phyloP scores from a whole-genome alignment of 2,888 invertebrate species.

The Melieria picta region DNA sequence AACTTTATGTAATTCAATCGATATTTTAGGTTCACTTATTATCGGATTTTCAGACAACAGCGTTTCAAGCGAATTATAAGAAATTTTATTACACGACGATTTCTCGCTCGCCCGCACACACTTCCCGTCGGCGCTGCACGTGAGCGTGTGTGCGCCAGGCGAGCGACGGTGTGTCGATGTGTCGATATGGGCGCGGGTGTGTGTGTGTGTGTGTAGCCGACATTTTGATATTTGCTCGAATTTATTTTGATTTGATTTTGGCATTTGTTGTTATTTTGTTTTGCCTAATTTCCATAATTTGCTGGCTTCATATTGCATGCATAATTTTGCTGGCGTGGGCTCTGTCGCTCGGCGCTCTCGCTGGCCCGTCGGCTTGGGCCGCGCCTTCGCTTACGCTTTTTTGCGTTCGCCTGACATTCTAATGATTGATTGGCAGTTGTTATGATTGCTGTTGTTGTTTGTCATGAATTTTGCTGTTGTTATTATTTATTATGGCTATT shows the following conservation, averaged over 20 bases:
- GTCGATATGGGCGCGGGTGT: no score
- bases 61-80: no score
- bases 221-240: constrained; percentile 17
- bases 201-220: not conserved
- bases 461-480: no score
- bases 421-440: constrained; percentile 38
- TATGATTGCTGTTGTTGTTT: not conserved
- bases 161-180: no score
- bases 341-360: constrained; percentile 5
- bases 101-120: no score
- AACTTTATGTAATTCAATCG: no score
- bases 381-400: not conserved
- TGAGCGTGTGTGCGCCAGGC: no score
- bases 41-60: no score
- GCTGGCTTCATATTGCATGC: constrained; percentile 30
- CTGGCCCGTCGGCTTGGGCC: not conserved
- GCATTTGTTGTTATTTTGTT: constrained; percentile 37
- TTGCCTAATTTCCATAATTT: constrained; percentile 40
- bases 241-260: constrained; percentile 38
- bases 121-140: no score
- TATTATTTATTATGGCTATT: no score
- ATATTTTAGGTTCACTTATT: no score
- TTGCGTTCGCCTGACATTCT: not conserved
- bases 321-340: constrained; percentile 22
- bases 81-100: no score